A percentile compares a stretch with the other conserved stretches of the same genome.
These are phyloP conservation scores for Electrona antarctica DNA, from an alignment of 2,113 vertebrate species.

Conservation along the genomic window DNA sequence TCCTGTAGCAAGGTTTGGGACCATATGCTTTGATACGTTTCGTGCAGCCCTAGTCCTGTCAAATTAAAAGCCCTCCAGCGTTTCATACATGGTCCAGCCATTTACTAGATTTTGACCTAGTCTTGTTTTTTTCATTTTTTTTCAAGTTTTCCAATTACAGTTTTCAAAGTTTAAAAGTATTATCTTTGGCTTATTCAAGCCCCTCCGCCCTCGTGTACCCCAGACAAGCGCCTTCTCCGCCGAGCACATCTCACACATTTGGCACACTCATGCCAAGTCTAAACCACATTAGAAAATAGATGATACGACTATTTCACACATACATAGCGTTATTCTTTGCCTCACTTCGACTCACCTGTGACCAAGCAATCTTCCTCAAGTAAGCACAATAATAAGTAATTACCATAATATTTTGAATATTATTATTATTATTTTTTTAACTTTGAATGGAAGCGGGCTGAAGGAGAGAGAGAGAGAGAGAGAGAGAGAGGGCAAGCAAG, in stretches of 20 bases:
- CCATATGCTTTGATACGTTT: too few relatives aligned
- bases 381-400: conserved; percentile 76
- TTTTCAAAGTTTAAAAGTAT: conserved; percentile 67
- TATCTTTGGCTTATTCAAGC: conserved; percentile 68
- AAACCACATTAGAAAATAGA: conserved; percentile 67
- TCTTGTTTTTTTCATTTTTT: background rate
- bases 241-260: conserved; percentile 48
- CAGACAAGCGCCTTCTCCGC: conserved; percentile 13
- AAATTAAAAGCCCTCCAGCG: too few relatives aligned
- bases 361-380: conserved; percentile 72
- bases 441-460: too few relatives aligned
- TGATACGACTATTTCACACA: conserved; percentile 71
- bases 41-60: too few relatives aligned
- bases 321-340: conserved; percentile 56
- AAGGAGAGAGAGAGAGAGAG: background rate
- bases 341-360: conserved; percentile 74
- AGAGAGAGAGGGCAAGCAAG: conserved; percentile 30
- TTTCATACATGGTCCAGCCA: too few relatives aligned
- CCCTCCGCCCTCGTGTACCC: conserved; percentile 38
- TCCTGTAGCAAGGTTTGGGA: too few relatives aligned
- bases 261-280: conserved; percentile 52
- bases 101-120: too few relatives aligned
- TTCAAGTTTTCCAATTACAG: conserved; percentile 67
- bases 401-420: conserved; percentile 76
- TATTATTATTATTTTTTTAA: conserved; percentile 1